Percentiles rank a stretch among this genome's conserved stretches.
Evolutionary conservation across 2,113 vertebrate genomes (phyloP).

Genomic region (Myxocyprinus asiaticus): DNA sequence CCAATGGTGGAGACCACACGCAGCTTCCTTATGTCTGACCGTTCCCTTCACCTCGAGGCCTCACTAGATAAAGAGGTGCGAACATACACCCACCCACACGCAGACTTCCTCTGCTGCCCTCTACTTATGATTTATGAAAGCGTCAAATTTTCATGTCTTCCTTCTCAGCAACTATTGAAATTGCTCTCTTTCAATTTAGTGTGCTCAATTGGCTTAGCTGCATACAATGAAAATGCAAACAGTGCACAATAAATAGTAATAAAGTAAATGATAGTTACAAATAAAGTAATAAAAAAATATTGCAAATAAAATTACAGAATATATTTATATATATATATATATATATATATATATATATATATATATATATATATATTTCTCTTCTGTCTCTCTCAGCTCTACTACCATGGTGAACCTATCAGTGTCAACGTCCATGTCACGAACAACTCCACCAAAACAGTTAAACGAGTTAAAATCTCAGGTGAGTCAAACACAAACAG

Average conservation of each 20-base stretch:
- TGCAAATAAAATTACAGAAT: too few relatives aligned
- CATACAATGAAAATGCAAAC: too few relatives aligned
- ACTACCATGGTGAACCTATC: conserved; percentile 86
- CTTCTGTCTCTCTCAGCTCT: conserved; percentile 53
- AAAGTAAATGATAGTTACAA: too few relatives aligned
- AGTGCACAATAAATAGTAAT: too few relatives aligned
- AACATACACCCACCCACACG: neutral
- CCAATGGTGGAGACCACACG: conserved; percentile 89
- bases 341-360: too few relatives aligned
- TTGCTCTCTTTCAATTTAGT: neutral
- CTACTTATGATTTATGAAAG: neutral
- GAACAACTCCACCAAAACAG: conserved; percentile 91
- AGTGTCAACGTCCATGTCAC: conserved; percentile 91
- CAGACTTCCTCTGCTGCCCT: neutral
- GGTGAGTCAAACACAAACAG: conserved; percentile 66
- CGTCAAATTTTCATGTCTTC: neutral
- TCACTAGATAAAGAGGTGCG: conserved; percentile 88
- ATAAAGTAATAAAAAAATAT: too few relatives aligned
- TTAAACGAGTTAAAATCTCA: conserved; percentile 89
- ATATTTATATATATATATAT: too few relatives aligned
- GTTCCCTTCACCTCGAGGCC: conserved; percentile 87
- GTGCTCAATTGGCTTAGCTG: neutral
- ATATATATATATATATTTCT: too few relatives aligned
- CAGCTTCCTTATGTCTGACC: conserved; percentile 90
- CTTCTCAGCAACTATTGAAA: neutral